Evolutionary conservation across 2,113 vertebrate species (phyloP).

Genomic region (Antechinus flavipes): DNA sequence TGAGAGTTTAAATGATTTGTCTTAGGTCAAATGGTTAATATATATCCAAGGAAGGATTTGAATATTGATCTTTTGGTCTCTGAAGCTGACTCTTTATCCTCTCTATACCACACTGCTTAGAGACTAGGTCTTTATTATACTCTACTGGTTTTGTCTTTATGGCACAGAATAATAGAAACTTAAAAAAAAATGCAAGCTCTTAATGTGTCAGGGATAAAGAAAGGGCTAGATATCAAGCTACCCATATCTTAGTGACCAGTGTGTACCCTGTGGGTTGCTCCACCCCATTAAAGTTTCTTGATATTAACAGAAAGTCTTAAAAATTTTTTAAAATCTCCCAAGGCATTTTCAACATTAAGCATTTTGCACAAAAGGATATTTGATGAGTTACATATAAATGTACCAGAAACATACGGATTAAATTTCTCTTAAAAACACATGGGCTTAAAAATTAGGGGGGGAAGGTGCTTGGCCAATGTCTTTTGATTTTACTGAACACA

Average conservation of each 20-base stretch:
- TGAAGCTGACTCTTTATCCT: background rate
- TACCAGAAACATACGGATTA: constrained; percentile 77
- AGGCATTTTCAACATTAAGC: constrained; percentile 50
- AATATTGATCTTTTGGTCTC: background rate
- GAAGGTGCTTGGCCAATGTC: constrained; percentile 69
- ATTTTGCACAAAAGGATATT: constrained; percentile 52
- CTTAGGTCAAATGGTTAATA: background rate
- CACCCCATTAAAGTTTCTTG: constrained; percentile 12
- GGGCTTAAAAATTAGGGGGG: constrained; percentile 75
- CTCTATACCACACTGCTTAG: background rate
- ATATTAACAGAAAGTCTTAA: background rate
- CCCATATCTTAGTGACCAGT: background rate
- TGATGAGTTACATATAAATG: constrained; percentile 75
- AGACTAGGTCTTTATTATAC: background rate
- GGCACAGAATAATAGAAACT: background rate
- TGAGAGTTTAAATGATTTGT: background rate
- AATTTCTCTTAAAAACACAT: constrained; percentile 79
- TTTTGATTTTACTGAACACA: constrained; percentile 79
- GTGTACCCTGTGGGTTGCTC: background rate
- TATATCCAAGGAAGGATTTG: background rate
- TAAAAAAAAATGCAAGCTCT: background rate
- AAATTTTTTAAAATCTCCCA: constrained; percentile 3
- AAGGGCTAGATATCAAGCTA: background rate
- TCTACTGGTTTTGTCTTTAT: background rate
- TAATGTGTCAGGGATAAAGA: background rate